phyloP scores from a whole-genome alignment of 2,113 vertebrate species.

The Anhinga rufa region DNA sequence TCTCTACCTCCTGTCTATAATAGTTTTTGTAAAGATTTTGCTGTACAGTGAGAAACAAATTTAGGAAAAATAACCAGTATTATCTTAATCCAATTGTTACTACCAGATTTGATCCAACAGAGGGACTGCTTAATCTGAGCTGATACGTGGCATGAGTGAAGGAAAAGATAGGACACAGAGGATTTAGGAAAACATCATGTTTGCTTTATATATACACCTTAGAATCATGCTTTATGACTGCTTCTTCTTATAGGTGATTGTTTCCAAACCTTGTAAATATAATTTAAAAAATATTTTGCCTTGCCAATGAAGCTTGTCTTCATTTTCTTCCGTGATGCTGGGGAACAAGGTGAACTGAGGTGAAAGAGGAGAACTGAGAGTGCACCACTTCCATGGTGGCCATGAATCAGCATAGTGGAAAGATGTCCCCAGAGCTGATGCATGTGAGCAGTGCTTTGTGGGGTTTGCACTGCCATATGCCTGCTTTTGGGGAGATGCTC shows the following conservation, averaged over 20 bases:
- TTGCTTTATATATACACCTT: neutral
- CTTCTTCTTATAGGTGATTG: neutral
- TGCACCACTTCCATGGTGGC: fast-evolving
- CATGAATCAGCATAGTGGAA: neutral
- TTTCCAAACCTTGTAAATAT: neutral
- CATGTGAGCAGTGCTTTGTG: fast-evolving
- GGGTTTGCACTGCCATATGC: neutral
- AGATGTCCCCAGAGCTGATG: neutral
- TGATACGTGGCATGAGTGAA: neutral
- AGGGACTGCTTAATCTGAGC: neutral
- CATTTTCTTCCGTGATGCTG: neutral
- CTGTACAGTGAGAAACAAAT: neutral
- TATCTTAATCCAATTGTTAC: neutral
- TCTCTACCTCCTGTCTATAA: neutral
- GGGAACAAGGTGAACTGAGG: neutral
- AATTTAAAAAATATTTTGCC: neutral
- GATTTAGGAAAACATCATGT: neutral
- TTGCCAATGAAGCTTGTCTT: neutral
- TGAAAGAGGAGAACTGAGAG: neutral
- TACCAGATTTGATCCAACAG: neutral
- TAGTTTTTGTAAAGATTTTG: neutral
- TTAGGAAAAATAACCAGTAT: neutral
- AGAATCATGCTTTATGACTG: neutral
- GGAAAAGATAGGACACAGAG: neutral
- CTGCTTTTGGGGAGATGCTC: neutral